A percentile compares a stretch with the other conserved stretches of the same genome.
These are phyloP conservation scores for Lasioglossum zephyrum DNA, from an alignment of 2,888 invertebrate genomes.

Conservation along the genomic window DNA sequence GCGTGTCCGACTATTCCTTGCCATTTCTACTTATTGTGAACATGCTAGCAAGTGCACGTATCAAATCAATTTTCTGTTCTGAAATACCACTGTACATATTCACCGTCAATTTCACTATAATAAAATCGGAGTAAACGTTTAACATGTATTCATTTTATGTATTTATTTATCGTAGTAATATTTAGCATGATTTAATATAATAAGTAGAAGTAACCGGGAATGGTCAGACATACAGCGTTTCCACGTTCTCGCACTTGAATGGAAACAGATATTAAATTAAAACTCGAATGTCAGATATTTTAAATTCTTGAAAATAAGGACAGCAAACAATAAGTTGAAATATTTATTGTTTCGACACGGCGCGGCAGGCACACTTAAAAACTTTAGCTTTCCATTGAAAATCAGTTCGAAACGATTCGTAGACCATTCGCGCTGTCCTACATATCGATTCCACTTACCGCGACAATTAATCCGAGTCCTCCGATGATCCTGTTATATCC, in stretches of 20 bases:
- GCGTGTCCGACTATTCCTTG: slow-evolving; percentile 1
- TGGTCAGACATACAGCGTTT: background rate
- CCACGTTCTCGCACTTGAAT: no score
- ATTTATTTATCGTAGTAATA: no score
- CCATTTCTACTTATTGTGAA: background rate
- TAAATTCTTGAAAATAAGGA: no score
- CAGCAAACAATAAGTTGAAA: no score
- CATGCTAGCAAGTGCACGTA: background rate
- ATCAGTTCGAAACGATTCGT: no score
- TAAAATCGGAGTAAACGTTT: background rate
- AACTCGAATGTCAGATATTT: no score
- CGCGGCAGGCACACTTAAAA: no score
- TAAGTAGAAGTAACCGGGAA: background rate
- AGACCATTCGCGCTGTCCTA: background rate
- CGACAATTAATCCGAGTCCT: background rate
- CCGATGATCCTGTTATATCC: background rate
- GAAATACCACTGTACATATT: background rate
- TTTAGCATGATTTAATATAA: background rate
- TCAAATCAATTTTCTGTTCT: background rate
- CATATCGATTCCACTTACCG: background rate
- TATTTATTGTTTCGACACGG: no score
- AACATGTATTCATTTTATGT: no score
- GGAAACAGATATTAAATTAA: no score
- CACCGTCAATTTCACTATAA: background rate
- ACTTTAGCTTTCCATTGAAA: no score